These are phyloP conservation scores for Perognathus longimembris DNA, from an alignment of 2,113 vertebrate genomes.

Conservation along the genomic window DNA sequence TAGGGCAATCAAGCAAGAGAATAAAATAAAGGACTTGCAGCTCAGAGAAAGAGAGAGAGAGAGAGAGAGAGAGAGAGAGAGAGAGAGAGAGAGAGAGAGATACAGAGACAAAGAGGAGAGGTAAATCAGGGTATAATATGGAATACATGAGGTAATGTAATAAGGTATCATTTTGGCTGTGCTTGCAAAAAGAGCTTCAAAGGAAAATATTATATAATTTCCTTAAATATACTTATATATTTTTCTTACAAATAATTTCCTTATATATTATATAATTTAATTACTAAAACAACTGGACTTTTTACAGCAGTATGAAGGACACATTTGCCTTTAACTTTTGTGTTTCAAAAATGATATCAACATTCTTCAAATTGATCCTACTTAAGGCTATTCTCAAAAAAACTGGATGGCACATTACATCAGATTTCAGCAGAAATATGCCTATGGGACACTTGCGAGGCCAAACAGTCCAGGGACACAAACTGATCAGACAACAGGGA, in stretches of 20 bases:
- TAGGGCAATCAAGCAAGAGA: too few relatives aligned
- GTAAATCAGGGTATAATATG: background rate
- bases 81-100: too few relatives aligned
- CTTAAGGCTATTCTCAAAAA: background rate
- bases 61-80: too few relatives aligned
- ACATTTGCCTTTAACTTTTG: background rate
- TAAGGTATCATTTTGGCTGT: background rate
- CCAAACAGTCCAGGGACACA: background rate
- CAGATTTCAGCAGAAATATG: background rate
- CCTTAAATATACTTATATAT: too few relatives aligned
- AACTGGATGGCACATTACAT: background rate
- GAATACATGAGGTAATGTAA: background rate
- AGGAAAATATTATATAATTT: background rate
- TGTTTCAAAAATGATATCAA: background rate
- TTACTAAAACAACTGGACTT: background rate
- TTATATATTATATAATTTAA: background rate
- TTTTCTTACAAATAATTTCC: too few relatives aligned
- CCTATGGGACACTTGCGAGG: background rate
- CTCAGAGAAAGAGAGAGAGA: too few relatives aligned
- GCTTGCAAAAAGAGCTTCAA: background rate
- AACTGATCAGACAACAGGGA: background rate
- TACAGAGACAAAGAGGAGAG: background rate
- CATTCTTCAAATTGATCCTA: background rate
- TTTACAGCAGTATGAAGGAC: background rate
- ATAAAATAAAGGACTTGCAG: too few relatives aligned